A percentile compares a stretch with the other conserved stretches of the same genome.
Conservation (phyloP, 2,797 vertebrate genomes). For the Argya squamiceps region DNA sequence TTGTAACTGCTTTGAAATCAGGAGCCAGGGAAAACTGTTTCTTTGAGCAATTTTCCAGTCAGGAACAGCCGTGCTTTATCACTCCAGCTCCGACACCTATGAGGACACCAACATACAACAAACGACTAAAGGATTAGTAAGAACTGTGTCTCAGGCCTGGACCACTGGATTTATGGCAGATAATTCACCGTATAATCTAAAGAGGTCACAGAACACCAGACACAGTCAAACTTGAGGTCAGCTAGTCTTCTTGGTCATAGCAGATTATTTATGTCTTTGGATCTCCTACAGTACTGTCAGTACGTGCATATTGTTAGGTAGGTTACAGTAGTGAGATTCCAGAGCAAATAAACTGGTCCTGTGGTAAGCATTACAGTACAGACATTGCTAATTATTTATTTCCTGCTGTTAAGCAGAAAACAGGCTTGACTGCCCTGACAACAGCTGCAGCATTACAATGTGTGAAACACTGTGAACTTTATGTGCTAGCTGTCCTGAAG, state of each 20-base stretch:
- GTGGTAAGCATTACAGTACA: constrained; percentile 53
- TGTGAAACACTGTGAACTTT: constrained; percentile 68
- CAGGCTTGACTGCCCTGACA: constrained; percentile 74
- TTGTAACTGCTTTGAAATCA: neutral
- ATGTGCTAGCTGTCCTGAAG: constrained; percentile 57
- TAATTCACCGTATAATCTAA: neutral
- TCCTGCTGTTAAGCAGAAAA: constrained; percentile 76
- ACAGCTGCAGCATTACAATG: constrained; percentile 72
- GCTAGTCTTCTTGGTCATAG: neutral
- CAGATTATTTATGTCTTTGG: neutral
- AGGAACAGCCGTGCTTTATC: neutral
- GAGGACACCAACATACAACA: neutral
- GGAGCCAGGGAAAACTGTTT: neutral
- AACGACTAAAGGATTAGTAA: neutral
- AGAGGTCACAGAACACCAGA: neutral
- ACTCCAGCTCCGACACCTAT: neutral
- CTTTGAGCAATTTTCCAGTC: neutral
- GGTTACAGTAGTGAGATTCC: constrained; percentile 20
- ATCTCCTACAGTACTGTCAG: neutral
- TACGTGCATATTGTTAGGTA: neutral
- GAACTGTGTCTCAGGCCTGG: neutral
- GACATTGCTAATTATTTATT: constrained; percentile 77
- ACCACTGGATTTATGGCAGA: neutral
- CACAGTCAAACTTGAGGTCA: neutral
- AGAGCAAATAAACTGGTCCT: constrained; percentile 40